Base-by-base conservation (phyloP, 2,888 invertebrate genomes). In the Eubasilissa splendida region DNA sequence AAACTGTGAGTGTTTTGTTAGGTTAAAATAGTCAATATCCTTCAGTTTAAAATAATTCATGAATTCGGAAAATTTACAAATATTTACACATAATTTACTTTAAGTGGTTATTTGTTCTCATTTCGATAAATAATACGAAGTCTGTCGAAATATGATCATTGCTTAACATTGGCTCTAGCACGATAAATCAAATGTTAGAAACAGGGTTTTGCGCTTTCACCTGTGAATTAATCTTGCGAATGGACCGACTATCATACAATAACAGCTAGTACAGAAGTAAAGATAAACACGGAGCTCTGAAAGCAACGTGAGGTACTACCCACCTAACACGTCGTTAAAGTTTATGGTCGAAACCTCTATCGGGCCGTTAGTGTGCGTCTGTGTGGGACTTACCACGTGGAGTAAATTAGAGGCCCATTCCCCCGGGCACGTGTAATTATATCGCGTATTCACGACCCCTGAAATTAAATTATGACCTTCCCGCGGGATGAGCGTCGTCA, bases 401-500 rank as follows among this genome's bases (percentile, higher is more conserved):
- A 70, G 68, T 77, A 60, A 77, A 68, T 77, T 68, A 59, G 70
- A 52, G 77, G 68, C 22, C 59, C 66, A 58, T 54, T 71, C 65
- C 66, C 14, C 63, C 56, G 81, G 33, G 63, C 53, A 65, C 60
- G 70, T 53, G 79, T 81, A 79, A 81, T 81, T 81, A 81, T 78
- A 81, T 76, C 76, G 78, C 74, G 74, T 78, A 81, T 81, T 81
- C 81, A 81, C 77, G 76, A 81, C 81, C 79, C 76, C 76, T 79
- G 79, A 79, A 81, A 79, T 79, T 79, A 79, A 81, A 76, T 81
- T 81, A 81, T 77, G 80, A 80, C 80, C 73, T 77, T 60, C 71
- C 73, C 80, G 60, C 66, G 73, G 54, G 60, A 77, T 59, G 65
- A 53, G 66, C 56, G 73, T 50, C 42, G 14, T 68, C 68, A 42